A percentile compares a stretch with the other conserved stretches of the same genome.
Evolutionary conservation across 1,140 invertebrate species (phyloP).

Genomic region (Orchestia grillus): DNA sequence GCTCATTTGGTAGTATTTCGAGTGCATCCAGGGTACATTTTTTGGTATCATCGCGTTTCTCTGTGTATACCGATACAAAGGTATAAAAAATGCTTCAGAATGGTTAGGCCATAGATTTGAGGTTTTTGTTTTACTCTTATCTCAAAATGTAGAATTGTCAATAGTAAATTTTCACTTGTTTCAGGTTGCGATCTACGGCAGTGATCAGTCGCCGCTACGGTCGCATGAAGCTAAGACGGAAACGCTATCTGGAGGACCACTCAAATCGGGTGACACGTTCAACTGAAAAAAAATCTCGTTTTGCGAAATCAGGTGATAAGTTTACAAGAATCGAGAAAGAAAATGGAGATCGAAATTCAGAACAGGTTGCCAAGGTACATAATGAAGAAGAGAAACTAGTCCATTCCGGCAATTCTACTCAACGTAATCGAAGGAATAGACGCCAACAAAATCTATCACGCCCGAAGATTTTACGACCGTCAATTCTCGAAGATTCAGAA

Average conservation of each 20-base stretch:
- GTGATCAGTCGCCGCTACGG: background rate
- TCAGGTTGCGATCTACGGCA: background rate
- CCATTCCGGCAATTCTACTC: background rate
- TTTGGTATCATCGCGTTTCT: no score
- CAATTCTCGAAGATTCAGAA: background rate
- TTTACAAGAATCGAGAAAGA: background rate
- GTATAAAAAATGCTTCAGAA: no score
- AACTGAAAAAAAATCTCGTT: background rate
- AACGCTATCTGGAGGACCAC: background rate
- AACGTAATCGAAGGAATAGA: background rate
- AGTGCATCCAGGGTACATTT: no score
- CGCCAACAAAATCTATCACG: background rate
- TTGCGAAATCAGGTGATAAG: background rate
- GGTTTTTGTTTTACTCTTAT: no score
- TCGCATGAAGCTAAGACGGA: slow-evolving; percentile 13
- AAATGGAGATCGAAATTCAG: background rate
- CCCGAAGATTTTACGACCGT: background rate
- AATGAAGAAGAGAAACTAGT: background rate
- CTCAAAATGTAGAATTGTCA: no score
- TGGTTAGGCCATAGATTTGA: no score
- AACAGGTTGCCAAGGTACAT: background rate
- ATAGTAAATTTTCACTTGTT: background rate
- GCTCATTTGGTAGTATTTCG: no score
- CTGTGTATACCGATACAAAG: no score
- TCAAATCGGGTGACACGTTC: background rate